Percentiles rank a stretch among this genome's conserved stretches.
phyloP scores from a whole-genome alignment of 2,113 vertebrate species.

The Pelvicachromis taeniatus region DNA sequence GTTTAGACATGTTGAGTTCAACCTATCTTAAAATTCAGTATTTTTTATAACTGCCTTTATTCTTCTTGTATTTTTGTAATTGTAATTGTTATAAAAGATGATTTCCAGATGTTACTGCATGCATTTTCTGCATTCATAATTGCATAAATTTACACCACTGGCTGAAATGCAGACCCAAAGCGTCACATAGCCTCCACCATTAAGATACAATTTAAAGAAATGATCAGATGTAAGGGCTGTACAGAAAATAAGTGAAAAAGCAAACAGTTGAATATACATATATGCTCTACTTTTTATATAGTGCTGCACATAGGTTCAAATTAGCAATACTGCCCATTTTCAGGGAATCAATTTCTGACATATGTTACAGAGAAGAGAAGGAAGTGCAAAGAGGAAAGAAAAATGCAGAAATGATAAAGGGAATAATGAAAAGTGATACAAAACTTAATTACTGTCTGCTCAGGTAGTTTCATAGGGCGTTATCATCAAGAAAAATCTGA shows the following conservation, averaged over 20 bases:
- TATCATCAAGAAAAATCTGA: neutral
- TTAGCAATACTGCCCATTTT: neutral
- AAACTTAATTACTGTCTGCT: neutral
- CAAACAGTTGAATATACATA: neutral
- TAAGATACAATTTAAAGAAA: neutral
- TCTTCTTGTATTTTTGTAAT: neutral
- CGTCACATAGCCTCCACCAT: neutral
- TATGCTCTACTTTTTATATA: neutral
- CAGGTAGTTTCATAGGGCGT: neutral
- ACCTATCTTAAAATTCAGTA: neutral
- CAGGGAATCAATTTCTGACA: neutral
- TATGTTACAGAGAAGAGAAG: neutral
- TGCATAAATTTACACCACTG: neutral
- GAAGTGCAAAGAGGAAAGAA: neutral
- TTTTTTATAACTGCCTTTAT: neutral
- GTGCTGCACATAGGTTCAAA: neutral
- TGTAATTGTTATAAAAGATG: neutral
- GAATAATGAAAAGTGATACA: neutral
- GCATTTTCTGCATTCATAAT: neutral
- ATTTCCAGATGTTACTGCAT: neutral
- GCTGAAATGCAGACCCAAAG: neutral
- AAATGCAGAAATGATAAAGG: neutral
- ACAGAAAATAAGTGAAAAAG: neutral
- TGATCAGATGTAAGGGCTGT: neutral
- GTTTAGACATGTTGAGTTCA: neutral